These are phyloP conservation scores for Tuta absoluta DNA, from an alignment of 2,888 invertebrate species.

Conservation along the genomic window DNA sequence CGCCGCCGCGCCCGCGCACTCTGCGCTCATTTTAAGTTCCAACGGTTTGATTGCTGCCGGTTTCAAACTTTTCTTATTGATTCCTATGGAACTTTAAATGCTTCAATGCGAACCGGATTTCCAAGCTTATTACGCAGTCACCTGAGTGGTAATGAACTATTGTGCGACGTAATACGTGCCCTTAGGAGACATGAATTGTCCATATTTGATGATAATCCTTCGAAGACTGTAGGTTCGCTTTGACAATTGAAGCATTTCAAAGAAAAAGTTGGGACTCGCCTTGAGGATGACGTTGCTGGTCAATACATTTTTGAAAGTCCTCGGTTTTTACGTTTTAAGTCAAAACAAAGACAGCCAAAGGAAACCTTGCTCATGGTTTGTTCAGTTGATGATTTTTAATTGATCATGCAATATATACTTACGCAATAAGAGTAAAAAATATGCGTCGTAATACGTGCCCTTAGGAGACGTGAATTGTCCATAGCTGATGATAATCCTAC, in stretches of 20 bases:
- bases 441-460: not conserved
- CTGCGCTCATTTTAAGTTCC: conserved; percentile 57
- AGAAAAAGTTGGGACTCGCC: too few species aligned
- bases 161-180: conserved; percentile 3
- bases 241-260: not conserved
- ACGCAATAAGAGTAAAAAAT: too few species aligned
- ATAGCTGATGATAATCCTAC: not conserved
- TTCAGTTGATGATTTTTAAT: too few species aligned
- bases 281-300: too few species aligned
- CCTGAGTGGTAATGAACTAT: conserved; percentile 37
- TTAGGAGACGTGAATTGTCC: not conserved
- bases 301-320: too few species aligned
- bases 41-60: conserved; percentile 62
- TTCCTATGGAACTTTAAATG: conserved; percentile 59
- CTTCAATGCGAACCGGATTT: conserved; percentile 51
- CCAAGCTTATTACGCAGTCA: conserved; percentile 40
- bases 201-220: not conserved
- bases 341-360: too few species aligned
- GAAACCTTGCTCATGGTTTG: too few species aligned
- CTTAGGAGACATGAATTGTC: not conserved
- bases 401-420: too few species aligned
- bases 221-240: not conserved
- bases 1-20: conserved; percentile 49
- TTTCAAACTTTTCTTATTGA: conserved; percentile 61
- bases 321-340: too few species aligned